Evolutionary conservation across 1,140 invertebrate species (phyloP), one percentile per base, ranked within the genome.

Genomic region (Neotoxoptera formosana): DNA sequence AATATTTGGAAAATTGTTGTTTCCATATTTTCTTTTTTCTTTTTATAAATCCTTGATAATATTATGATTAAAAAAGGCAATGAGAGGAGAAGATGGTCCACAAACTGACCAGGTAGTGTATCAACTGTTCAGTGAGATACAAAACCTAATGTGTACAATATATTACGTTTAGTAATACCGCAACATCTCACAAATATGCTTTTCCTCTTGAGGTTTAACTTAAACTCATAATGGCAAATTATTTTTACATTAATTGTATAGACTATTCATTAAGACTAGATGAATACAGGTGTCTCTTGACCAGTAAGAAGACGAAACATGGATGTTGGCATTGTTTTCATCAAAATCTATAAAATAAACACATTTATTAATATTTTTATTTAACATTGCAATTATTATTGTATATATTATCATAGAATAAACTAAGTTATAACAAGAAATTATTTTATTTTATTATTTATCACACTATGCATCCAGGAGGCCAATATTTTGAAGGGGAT

Each of bases 311-410:
- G 96, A 95, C 99, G 97, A 96, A 99, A 99, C 98, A 99, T 99
- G 91, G 99, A 99, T 94, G 99, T 99, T 94, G 99, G 99, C 99
- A 99, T 99, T 90, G 99, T 99, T 96, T 99, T 99, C 99, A 99
- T 99, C 94, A 99, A 96, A 94, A 99, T 99, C 98, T 99, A 96
- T 45, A 97, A 96, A 88, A 94, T 94, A 90, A 94, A 93, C 17
- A 84, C 21, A 36, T 81, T 14, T 11, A 81, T 21, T 23, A 83
- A 36, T 83, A 83, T 36, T n/a, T 17, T 60, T n/a, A n/a, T 6
- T n/a, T 11, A 67, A 67, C 30, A 30, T 14, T 14, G 25, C 30
- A 67, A 67, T 67, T 67, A 30, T 67, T 67, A 67, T 60, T 60
- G 1, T 60, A n/a, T 67, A 67, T 67, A 67, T 30, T 60, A 30